A percentile compares a stretch with the other conserved stretches of the same genome.
phyloP scores from a whole-genome alignment of 2,113 vertebrate species.

The Suncus etruscus region DNA sequence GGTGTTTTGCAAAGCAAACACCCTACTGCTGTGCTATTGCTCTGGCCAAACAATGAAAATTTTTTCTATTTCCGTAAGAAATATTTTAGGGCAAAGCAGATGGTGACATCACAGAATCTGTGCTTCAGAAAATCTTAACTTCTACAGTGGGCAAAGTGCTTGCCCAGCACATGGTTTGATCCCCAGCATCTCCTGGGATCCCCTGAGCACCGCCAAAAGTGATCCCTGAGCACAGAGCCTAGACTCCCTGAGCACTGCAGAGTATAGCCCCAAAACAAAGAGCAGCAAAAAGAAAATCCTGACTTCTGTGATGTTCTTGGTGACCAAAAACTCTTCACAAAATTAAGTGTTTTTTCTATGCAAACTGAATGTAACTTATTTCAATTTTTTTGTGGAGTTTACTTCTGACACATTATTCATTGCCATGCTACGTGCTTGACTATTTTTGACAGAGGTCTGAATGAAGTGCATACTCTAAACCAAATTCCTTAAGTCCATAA shows the following conservation, averaged over 20 bases:
- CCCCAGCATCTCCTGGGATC: too few relatives aligned
- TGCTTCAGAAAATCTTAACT: not conserved
- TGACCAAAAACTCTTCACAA: slow-evolving; percentile 60
- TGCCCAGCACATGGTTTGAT: too few relatives aligned
- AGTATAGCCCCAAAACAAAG: too few relatives aligned
- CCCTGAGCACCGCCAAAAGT: too few relatives aligned
- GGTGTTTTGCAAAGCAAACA: too few relatives aligned
- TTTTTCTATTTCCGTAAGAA: not conserved
- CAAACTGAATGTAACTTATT: not conserved
- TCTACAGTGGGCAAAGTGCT: too few relatives aligned
- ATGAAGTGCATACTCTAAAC: slow-evolving; percentile 19
- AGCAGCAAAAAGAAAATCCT: not conserved
- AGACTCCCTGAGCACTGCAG: too few relatives aligned
- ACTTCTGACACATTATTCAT: slow-evolving; percentile 38
- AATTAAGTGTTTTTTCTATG: slow-evolving; percentile 52
- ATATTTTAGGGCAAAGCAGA: slow-evolving; percentile 45
- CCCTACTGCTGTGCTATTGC: too few relatives aligned
- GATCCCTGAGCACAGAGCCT: too few relatives aligned
- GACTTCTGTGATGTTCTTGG: slow-evolving; percentile 58
- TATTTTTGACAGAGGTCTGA: slow-evolving; percentile 23
- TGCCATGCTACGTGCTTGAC: not conserved
- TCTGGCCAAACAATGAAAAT: too few relatives aligned
- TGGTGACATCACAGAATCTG: not conserved
- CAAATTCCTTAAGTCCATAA: slow-evolving; percentile 52
- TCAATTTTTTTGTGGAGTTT: slow-evolving; percentile 7